Conservation (phyloP, 2,888 invertebrate species). For the Sussaba pulchella region DNA sequence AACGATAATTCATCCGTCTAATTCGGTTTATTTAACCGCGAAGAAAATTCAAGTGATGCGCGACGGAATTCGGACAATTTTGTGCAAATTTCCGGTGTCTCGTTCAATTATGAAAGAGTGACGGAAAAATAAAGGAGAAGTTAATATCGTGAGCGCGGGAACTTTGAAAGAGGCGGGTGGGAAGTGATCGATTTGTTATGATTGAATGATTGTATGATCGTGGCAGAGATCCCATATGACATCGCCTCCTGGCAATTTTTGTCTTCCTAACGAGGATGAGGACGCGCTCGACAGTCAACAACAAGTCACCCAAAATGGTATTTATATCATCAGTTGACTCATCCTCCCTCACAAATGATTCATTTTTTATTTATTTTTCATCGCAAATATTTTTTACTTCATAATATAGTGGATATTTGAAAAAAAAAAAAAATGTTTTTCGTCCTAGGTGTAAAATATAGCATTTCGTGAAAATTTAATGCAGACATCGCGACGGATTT, state of each 20-base stretch:
- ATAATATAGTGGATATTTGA: background rate
- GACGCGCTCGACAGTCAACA: conserved; percentile 68
- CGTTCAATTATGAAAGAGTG: conserved; percentile 4
- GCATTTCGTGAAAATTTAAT: conserved; percentile 1
- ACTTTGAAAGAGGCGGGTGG: too few relatives aligned
- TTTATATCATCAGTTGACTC: conserved; percentile 49
- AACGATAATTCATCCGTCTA: background rate
- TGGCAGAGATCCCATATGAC: conserved; percentile 78
- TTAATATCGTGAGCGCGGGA: conserved; percentile 55
- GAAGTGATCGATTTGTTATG: conserved; percentile 20
- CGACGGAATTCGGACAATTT: conserved; percentile 2
- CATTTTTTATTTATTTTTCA: conserved; percentile 4
- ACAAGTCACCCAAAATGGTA: conserved; percentile 71
- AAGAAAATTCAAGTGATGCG: conserved; percentile 25
- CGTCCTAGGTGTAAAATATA: background rate
- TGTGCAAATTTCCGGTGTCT: background rate
- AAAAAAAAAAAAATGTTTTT: background rate
- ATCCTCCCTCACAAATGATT: conserved; percentile 2
- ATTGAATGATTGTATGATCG: conserved; percentile 69
- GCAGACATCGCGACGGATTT: background rate
- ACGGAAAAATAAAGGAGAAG: conserved; percentile 45
- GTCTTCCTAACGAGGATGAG: conserved; percentile 76
- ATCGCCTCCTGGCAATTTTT: conserved; percentile 77
- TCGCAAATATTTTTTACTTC: background rate
- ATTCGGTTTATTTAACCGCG: conserved; percentile 29